Evolutionary conservation across 2,797 vertebrate genomes (phyloP).

Genomic region (Danio choprae): DNA sequence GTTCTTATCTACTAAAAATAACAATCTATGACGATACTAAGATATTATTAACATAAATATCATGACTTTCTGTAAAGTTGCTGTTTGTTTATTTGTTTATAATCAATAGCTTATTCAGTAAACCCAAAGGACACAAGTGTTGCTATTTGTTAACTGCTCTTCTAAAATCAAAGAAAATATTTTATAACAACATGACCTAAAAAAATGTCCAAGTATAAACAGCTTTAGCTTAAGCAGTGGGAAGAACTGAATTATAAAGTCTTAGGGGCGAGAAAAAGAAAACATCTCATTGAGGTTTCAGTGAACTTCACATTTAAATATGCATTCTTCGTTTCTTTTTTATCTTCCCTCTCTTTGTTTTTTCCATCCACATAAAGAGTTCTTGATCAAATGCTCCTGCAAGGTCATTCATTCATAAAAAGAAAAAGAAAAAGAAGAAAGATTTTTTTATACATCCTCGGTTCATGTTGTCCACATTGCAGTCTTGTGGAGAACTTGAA

Average conservation of each 20-base stretch:
- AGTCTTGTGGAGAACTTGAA: constrained; percentile 61
- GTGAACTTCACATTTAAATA: constrained; percentile 23
- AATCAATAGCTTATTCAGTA: constrained; percentile 30
- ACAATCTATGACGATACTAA: not conserved
- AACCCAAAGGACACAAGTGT: constrained; percentile 2
- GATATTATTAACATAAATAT: not conserved
- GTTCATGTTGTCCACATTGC: constrained; percentile 49
- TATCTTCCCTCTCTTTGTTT: constrained; percentile 7
- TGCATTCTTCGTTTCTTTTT: constrained; percentile 22
- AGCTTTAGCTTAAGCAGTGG: constrained; percentile 23
- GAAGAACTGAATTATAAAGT: constrained; percentile 32
- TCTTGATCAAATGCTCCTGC: constrained; percentile 45
- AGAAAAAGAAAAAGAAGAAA: constrained; percentile 7
- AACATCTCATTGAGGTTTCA: constrained; percentile 30
- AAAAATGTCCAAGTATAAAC: constrained; percentile 18
- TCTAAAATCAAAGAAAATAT: constrained; percentile 5
- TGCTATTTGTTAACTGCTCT: not conserved
- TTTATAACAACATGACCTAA: not conserved
- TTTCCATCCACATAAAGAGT: constrained; percentile 18
- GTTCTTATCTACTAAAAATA: not conserved
- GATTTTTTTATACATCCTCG: constrained; percentile 47
- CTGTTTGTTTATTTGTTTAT: not conserved
- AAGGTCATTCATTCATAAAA: constrained; percentile 45
- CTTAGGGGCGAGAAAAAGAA: constrained; percentile 38
- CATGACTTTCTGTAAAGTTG: not conserved